Evolutionary conservation across 2,113 vertebrate species (phyloP).

Genomic region (Cichladusa arquata): DNA sequence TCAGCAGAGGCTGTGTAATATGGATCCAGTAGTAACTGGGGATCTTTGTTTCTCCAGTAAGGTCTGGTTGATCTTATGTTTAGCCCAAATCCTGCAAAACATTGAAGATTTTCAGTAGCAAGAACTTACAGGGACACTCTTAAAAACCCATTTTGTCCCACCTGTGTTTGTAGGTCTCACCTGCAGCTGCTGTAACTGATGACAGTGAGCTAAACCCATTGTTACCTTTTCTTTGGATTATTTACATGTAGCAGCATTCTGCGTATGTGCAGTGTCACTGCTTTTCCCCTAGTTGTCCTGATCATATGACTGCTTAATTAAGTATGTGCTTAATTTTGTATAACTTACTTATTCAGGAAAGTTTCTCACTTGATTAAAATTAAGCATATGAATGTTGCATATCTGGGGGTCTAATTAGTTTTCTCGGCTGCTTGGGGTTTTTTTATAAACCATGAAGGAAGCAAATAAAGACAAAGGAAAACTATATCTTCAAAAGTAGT

Average conservation of each 20-base stretch:
- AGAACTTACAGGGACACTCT: neutral
- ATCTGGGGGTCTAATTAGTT: constrained; percentile 60
- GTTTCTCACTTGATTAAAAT: constrained; percentile 67
- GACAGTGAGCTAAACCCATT: neutral
- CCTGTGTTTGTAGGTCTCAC: neutral
- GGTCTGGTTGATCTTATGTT: neutral
- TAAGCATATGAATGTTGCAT: constrained; percentile 61
- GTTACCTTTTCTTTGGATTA: neutral
- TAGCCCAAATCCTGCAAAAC: neutral
- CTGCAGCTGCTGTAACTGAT: neutral
- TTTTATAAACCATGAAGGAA: neutral
- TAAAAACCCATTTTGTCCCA: neutral
- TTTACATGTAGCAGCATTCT: neutral
- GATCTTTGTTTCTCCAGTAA: neutral
- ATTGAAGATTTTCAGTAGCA: neutral
- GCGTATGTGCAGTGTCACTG: neutral
- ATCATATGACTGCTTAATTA: constrained; percentile 54
- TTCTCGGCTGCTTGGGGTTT: neutral
- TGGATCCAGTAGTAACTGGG: neutral
- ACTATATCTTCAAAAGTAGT: neutral
- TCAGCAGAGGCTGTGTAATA: neutral
- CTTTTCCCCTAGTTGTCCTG: constrained; percentile 14
- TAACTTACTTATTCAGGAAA: constrained; percentile 57
- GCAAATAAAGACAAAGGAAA: constrained; percentile 5
- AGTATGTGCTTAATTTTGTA: constrained; percentile 55